A percentile compares a stretch with the other conserved stretches of the same genome.
Conservation (phyloP, 1,140 invertebrate species). For the Atta cephalotes region DNA sequence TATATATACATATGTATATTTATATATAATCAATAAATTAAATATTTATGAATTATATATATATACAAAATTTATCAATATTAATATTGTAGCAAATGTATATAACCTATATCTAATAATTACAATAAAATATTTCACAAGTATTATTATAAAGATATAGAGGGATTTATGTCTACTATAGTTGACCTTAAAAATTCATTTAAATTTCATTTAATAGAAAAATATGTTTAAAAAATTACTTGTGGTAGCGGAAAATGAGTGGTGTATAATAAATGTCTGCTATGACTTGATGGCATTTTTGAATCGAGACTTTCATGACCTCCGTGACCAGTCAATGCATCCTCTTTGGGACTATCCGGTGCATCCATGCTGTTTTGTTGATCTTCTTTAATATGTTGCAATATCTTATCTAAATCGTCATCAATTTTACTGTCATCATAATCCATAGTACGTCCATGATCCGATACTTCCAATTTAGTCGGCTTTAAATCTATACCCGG, state of each 20-base stretch:
- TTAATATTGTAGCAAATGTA: neutral
- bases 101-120: neutral
- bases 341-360: conserved; percentile 94
- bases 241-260: conserved; percentile 96
- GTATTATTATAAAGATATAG: neutral
- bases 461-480: conserved; percentile 84
- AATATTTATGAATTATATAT: conserved; percentile 37
- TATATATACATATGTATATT: too few relatives aligned
- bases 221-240: conserved; percentile 80
- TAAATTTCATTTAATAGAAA: conserved; percentile 30
- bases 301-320: conserved; percentile 82
- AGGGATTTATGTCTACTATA: neutral
- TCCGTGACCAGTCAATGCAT: conserved; percentile 83
- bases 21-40: conserved; percentile 33
- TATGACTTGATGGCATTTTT: conserved; percentile 86
- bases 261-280: conserved; percentile 95
- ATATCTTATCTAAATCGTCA: conserved; percentile 95
- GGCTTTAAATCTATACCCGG: conserved; percentile 90
- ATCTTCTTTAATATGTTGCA: conserved; percentile 96
- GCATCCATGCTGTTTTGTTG: conserved; percentile 95
- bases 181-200: conserved; percentile 7
- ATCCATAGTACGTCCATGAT: conserved; percentile 88
- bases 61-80: conserved; percentile 25
- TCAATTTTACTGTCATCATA: conserved; percentile 97
- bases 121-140: neutral